phyloP scores from a whole-genome alignment of 2,797 vertebrate genomes.

The Enteromius trimaculatus region DNA sequence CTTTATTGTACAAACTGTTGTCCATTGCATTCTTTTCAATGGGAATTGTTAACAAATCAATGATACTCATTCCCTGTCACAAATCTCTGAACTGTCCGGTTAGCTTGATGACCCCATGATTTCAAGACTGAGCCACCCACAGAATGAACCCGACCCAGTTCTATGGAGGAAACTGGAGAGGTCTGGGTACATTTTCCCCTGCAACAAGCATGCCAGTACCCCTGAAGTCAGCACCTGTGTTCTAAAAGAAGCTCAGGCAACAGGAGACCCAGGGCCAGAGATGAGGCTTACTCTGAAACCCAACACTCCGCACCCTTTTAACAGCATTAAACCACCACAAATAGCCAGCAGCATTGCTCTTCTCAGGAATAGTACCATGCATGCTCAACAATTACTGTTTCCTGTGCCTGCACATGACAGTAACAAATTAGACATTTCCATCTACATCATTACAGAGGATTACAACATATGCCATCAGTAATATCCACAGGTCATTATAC shows the following conservation, averaged over 20 bases:
- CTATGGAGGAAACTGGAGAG: constrained; percentile 64
- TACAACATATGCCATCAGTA: constrained; percentile 4
- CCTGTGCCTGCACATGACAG: constrained; percentile 65
- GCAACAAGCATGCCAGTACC: constrained; percentile 76
- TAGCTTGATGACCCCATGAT: constrained; percentile 5
- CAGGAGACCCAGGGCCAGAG: constrained; percentile 78
- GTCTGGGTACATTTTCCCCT: constrained; percentile 78
- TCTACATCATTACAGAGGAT: constrained; percentile 52
- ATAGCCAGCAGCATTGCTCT: constrained; percentile 75
- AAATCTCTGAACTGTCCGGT: not conserved
- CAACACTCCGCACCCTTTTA: constrained; percentile 78
- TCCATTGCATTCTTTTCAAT: not conserved
- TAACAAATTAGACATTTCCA: constrained; percentile 78
- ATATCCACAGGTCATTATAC: not conserved
- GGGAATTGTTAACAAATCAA: not conserved
- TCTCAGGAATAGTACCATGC: constrained; percentile 72
- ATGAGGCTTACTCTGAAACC: constrained; percentile 81
- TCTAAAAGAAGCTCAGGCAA: constrained; percentile 80
- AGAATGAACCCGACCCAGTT: constrained; percentile 40
- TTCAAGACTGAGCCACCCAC: constrained; percentile 1
- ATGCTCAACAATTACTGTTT: constrained; percentile 76
- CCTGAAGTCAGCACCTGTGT: constrained; percentile 86
- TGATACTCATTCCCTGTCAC: not conserved
- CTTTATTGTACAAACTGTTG: not conserved
- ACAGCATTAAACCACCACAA: constrained; percentile 77